A percentile compares a stretch with the other conserved stretches of the same genome.
Conservation (phyloP, 35 echinoderm and acorn worm species). For the Heliocidaris tuberculata region DNA sequence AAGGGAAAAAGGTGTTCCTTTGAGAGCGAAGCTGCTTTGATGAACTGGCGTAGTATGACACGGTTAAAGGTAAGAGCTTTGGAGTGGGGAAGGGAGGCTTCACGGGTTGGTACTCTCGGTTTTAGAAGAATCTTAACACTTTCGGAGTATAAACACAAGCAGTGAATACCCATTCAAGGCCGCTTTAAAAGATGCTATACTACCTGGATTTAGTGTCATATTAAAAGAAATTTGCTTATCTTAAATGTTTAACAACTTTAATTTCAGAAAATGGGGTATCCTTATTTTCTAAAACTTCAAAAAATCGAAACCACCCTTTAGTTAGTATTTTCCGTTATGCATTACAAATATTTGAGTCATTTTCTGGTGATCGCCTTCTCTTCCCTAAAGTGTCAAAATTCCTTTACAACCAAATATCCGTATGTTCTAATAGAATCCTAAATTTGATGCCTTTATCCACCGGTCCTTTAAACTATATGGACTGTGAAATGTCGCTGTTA, state of each 20-base stretch:
- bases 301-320: not conserved
- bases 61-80: not conserved
- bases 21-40: slow-evolving; percentile 2
- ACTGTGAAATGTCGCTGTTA: not conserved
- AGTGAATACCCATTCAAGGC: not conserved
- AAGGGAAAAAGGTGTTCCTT: slow-evolving; percentile 16
- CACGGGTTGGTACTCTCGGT: not conserved
- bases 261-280: not conserved
- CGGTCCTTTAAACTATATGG: not conserved
- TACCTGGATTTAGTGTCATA: not conserved
- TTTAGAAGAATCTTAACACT: not conserved
- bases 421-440: not conserved
- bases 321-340: not conserved
- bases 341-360: not conserved
- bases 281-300: not conserved
- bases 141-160: not conserved
- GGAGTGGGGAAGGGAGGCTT: not conserved
- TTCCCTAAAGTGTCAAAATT: not conserved
- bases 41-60: slow-evolving; percentile 1
- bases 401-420: not conserved
- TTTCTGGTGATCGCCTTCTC: not conserved
- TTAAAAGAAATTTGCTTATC: not conserved
- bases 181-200: not conserved
- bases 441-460: not conserved
- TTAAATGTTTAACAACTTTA: not conserved